Conservation (phyloP, 2,113 vertebrate species). For the Dromaius novaehollandiae region DNA sequence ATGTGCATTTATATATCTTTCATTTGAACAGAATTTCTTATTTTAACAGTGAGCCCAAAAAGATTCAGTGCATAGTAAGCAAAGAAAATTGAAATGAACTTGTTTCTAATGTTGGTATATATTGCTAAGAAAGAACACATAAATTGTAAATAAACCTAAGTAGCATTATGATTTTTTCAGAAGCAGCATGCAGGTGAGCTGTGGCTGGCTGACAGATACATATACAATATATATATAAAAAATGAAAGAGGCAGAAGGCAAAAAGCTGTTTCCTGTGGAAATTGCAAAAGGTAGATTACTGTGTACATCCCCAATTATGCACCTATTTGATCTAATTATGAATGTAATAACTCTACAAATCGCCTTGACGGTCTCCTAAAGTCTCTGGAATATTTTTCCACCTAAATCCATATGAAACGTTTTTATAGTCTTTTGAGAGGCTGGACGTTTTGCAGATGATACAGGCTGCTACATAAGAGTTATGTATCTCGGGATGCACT, state of each 20-base stretch:
- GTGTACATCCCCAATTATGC: not conserved
- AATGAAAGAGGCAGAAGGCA: slow-evolving; percentile 33
- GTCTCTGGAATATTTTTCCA: not conserved
- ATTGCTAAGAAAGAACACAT: slow-evolving; percentile 25
- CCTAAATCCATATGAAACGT: not conserved
- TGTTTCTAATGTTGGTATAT: not conserved
- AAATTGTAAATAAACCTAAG: slow-evolving; percentile 45
- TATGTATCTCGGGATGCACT: not conserved
- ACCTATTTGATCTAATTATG: not conserved
- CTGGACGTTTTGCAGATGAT: not conserved
- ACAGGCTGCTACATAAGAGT: not conserved
- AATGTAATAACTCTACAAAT: not conserved
- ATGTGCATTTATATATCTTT: not conserved
- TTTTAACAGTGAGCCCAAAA: not conserved
- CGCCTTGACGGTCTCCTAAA: not conserved
- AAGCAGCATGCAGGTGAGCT: slow-evolving; percentile 23
- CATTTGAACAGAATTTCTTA: not conserved
- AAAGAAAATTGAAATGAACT: not conserved
- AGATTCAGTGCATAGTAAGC: not conserved
- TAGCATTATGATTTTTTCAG: slow-evolving; percentile 33
- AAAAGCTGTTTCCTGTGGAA: slow-evolving; percentile 8
- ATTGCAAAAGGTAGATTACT: not conserved
- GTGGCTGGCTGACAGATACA: not conserved
- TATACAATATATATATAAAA: not conserved
- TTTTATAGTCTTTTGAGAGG: not conserved